These are phyloP conservation scores for Drymonia ruficornis DNA, from an alignment of 2,888 invertebrate species.

Conservation along the genomic window DNA sequence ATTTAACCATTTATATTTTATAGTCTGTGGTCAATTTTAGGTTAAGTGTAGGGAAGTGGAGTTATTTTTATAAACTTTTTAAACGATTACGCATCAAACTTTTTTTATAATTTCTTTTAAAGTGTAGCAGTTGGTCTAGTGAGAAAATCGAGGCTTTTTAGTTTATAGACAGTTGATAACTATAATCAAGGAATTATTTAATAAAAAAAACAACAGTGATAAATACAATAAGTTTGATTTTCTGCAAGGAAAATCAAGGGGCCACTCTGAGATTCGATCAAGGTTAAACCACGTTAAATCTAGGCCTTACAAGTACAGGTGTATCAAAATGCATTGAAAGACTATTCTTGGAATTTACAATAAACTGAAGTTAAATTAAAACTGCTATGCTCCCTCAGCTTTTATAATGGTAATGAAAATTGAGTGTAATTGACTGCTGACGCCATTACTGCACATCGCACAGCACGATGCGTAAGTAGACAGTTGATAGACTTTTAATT, in stretches of 20 bases:
- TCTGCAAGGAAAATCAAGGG: too few relatives aligned
- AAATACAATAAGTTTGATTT: too few relatives aligned
- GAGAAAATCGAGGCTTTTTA: too few relatives aligned
- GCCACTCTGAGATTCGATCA: too few relatives aligned
- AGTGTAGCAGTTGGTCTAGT: neutral
- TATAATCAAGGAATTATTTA: too few relatives aligned
- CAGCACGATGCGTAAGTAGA: too few relatives aligned
- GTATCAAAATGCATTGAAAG: too few relatives aligned
- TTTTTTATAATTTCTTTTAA: neutral
- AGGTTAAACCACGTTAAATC: too few relatives aligned
- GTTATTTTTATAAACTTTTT: conserved; percentile 1
- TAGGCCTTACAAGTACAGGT: too few relatives aligned
- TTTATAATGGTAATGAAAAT: conserved; percentile 24
- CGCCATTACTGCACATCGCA: conserved; percentile 34
- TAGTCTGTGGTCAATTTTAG: conserved; percentile 16
- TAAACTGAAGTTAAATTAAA: neutral
- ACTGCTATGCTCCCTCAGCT: neutral
- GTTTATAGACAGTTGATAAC: too few relatives aligned
- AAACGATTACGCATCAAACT: neutral
- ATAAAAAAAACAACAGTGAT: too few relatives aligned
- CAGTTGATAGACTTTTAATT: too few relatives aligned
- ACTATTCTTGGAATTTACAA: neutral
- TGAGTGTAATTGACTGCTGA: conserved; percentile 29
- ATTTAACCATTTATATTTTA: conserved; percentile 40
- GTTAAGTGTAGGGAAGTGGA: conserved; percentile 1